These are phyloP conservation scores for Lasioglossum calceatum DNA, from an alignment of 2,888 invertebrate genomes.

Conservation along the genomic window DNA sequence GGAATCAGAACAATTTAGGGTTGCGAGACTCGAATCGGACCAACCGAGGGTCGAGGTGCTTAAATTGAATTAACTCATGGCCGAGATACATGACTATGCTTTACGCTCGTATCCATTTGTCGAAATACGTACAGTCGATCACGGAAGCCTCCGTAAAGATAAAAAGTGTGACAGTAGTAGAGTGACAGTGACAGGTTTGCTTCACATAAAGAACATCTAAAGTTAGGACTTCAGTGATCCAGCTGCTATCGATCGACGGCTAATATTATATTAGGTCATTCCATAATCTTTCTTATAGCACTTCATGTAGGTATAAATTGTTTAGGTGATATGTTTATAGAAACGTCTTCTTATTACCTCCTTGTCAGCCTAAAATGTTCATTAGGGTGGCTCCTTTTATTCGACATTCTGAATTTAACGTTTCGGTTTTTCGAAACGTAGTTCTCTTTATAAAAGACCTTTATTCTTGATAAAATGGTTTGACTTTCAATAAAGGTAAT, in stretches of 20 bases:
- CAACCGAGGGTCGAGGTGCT: slow-evolving; percentile 1
- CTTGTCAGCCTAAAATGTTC: too few relatives aligned
- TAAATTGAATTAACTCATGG: slow-evolving; percentile 16
- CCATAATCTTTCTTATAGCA: not conserved
- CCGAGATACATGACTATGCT: slow-evolving; percentile 17
- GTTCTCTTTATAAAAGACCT: too few relatives aligned
- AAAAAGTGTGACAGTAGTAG: not conserved
- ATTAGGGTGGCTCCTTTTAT: too few relatives aligned
- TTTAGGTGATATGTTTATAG: not conserved
- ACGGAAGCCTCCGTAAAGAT: not conserved
- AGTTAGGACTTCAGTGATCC: not conserved
- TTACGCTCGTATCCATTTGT: not conserved
- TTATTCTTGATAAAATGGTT: too few relatives aligned
- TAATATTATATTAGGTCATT: not conserved
- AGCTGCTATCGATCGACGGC: not conserved
- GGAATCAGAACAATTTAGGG: slow-evolving; percentile 15
- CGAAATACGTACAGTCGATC: not conserved
- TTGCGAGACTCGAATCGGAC: slow-evolving; percentile 12
- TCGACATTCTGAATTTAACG: too few relatives aligned
- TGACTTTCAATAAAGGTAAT: too few relatives aligned
- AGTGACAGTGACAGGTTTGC: not conserved
- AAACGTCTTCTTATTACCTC: not conserved
- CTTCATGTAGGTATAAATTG: not conserved
- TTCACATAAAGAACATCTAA: not conserved
- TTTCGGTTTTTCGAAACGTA: too few relatives aligned